Evolutionary conservation across 2,888 invertebrate species (phyloP), one percentile per base, ranked within the genome.

Genomic region (Pheosia tremula): DNA sequence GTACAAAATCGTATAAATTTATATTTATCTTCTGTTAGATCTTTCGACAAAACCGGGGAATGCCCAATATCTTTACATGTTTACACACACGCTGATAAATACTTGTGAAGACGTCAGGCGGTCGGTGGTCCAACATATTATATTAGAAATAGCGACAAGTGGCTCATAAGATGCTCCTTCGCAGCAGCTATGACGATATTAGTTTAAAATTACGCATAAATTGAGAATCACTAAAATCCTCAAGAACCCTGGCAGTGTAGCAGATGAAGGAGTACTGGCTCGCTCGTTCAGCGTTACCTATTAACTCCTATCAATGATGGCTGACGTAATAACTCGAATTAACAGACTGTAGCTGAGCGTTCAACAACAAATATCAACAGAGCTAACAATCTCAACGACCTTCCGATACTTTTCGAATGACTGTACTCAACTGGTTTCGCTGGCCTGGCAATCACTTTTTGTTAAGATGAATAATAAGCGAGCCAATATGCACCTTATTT

Each of bases 401-500:
- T 81, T 80, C 75, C 68, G 72, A 81, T 79, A 72, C 63, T 74
- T 77, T 76, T 72, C 63, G 67, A 69, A 74, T 80, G 81, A 81
- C 69, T 80, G 72, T 74, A 60, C 66, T 57, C 52, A 72, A 75
- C 75, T 38, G 73, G 67, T 70, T 49, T 6, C 13, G 58, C 50
- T 52, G 59, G 61, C 53, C 57, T 53, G 57, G 68, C 72, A 62
- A 65, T 79, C 75, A 76, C 73, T 72, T 77, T 72, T 74, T 62
- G 64, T 61, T 61, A 13, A 56, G n/a, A 52, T 3, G 36, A 39
- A 49, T 10, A 38, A n/a, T 54, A n/a, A 13, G 24, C 41, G 57
- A 38, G 49, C 59, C 1, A 74, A 62, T 63, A 56, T 63, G 58
- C n/a, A 56, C 61, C 61, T 64, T 69, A 69, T 67, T 55, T 1